Percentiles rank a stretch among this genome's conserved stretches.
These are phyloP conservation scores for Liposcelis brunnea DNA, from an alignment of 2,888 invertebrate genomes.

Conservation along the genomic window DNA sequence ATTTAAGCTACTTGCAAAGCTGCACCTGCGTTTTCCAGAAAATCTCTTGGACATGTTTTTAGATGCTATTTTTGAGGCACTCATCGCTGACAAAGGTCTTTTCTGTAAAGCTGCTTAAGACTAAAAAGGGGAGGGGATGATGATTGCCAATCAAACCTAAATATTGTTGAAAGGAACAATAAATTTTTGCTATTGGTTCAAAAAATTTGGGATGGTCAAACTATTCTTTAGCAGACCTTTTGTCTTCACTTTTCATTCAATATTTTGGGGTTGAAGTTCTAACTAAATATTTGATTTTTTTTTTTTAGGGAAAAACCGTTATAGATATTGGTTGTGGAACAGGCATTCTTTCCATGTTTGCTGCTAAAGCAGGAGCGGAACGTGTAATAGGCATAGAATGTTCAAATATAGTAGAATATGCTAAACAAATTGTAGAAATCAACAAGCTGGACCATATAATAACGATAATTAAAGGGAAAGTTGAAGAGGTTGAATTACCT, in stretches of 20 bases:
- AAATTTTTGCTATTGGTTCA: too few species aligned
- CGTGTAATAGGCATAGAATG: conserved; percentile 95
- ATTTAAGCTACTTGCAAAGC: too few species aligned
- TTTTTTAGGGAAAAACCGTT: conserved; percentile 49
- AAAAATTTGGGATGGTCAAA: too few species aligned
- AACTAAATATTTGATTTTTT: conserved; percentile 17
- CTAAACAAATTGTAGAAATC: conserved; percentile 81
- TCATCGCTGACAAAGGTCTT: too few species aligned
- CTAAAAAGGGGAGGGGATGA: too few species aligned
- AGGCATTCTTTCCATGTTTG: conserved; percentile 98
- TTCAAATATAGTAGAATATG: conserved; percentile 96
- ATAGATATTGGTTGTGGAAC: conserved; percentile 98
- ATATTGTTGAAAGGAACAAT: too few species aligned
- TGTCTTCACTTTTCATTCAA: conserved; percentile 13
- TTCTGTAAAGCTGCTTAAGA: too few species aligned
- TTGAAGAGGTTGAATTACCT: conserved; percentile 88
- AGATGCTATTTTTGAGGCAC: too few species aligned
- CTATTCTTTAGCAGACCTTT: conserved; percentile 10
- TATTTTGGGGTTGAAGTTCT: conserved; percentile 13
- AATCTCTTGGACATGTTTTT: too few species aligned
- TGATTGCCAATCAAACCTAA: too few species aligned
- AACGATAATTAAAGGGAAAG: conserved; percentile 74
- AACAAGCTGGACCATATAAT: conserved; percentile 64
- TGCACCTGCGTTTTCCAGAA: too few species aligned
- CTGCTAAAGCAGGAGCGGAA: conserved; percentile 93